Base-by-base conservation (phyloP, 2,797 vertebrate species). In the Somateria mollissima region DNA sequence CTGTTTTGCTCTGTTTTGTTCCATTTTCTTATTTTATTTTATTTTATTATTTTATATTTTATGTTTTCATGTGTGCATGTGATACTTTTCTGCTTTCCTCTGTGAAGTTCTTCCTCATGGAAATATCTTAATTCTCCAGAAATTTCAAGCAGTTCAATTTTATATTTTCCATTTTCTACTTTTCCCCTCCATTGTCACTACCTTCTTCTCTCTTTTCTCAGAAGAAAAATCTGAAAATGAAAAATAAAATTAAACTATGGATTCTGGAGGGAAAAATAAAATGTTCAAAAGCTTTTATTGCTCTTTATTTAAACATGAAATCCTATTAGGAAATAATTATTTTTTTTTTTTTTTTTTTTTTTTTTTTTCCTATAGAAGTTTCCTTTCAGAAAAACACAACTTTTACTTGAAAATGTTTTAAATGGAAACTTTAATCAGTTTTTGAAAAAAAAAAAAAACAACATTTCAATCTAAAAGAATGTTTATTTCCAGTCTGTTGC, bases 251-350 rank as follows among this genome's bases (percentile, higher is more conserved):
- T 11, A 77, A 73, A 73, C 13, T 79, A 21, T 6, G 65, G 14
- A 49, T 87, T 64, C 43, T 93, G 64, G 17, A 85, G 21, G 69
- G 39, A 64, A 89, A 93, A 90, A 1, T 37, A 74, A 91, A 91
- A 41, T 53, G 4, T 10, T 85, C 32, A 80, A 80, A 79, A 80
- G 13, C 2, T 56, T 53, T 36, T 77, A 86, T 74, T 78, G 12
- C 47, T 75, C 73, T 90, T 84, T 92, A 91, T 89, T 94, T 92
- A 89, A 89, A 54, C 72, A 77, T 39, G 53, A 85, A 95, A 54
- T 1, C 3, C 45, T 19, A 83, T 95, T 92, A 94, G 78, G 66
- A 93, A 96, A 95, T 80, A 93, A 90, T 71, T 69, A 45, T 16
- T 67, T 88, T 84, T n/a, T 39, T 61, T 22, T 21, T 45, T 67